These are phyloP conservation scores for Tetranychus cinnabarinus DNA, from an alignment of 1,140 invertebrate genomes.

Conservation along the genomic window DNA sequence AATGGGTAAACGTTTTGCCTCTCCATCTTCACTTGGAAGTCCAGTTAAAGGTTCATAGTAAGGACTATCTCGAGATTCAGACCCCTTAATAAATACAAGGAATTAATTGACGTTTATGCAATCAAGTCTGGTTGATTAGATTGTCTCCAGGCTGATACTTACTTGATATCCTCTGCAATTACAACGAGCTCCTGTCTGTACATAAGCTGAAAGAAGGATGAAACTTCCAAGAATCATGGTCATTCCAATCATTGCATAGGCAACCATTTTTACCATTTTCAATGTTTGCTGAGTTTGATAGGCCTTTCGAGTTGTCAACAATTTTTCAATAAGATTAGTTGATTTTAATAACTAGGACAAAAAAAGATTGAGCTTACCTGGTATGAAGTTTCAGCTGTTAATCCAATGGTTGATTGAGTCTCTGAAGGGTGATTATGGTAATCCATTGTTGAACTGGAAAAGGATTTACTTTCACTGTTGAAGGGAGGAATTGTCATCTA, in stretches of 20 bases:
- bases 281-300: neutral
- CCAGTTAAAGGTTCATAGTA: constrained; percentile 7
- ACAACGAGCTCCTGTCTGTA: constrained; percentile 1
- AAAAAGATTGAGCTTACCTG: neutral
- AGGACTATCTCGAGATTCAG: constrained; percentile 3
- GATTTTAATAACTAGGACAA: too few relatives aligned
- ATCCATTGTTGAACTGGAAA: neutral
- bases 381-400: neutral
- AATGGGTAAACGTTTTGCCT: neutral
- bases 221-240: constrained; percentile 2
- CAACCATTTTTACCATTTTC: constrained; percentile 4
- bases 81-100: constrained; percentile 11
- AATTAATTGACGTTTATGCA: constrained; percentile 32
- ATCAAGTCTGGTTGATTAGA: too few relatives aligned
- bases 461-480: too few relatives aligned
- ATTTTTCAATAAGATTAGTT: too few relatives aligned
- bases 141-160: neutral
- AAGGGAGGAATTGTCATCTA: too few relatives aligned
- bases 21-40: neutral
- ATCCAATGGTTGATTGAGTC: neutral
- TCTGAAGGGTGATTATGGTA: neutral
- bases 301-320: neutral
- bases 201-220: constrained; percentile 3
- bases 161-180: neutral
- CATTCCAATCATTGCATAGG: constrained; percentile 5